Conservation (phyloP, 2,888 invertebrate species). For the Danaus chrysippus region DNA sequence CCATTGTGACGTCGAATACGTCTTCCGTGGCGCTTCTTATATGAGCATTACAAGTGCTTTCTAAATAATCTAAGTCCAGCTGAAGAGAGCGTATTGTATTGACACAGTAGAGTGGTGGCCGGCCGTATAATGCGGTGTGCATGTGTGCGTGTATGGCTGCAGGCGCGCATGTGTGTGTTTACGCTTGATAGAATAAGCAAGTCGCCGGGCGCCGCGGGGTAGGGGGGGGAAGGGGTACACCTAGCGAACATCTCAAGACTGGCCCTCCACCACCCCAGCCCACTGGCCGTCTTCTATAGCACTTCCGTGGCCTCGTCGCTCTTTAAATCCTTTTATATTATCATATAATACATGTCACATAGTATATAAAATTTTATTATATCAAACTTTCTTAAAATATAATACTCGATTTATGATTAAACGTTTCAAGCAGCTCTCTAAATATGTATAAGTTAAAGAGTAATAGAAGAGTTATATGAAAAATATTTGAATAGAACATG, state of each 20-base stretch:
- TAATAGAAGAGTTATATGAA: background rate
- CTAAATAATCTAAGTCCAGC: slow-evolving; percentile 81
- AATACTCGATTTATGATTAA: too few relatives aligned
- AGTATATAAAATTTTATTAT: too few relatives aligned
- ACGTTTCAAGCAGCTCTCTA: too few relatives aligned
- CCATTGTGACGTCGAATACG: slow-evolving; percentile 76
- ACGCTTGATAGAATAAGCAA: slow-evolving; percentile 80
- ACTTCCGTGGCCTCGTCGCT: slow-evolving; percentile 71
- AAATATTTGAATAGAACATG: background rate
- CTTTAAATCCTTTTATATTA: slow-evolving; percentile 70
- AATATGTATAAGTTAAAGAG: background rate
- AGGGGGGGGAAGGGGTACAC: slow-evolving; percentile 43
- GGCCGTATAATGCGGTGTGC: slow-evolving; percentile 71
- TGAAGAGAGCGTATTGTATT: slow-evolving; percentile 80
- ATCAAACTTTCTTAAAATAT: too few relatives aligned
- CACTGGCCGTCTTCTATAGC: slow-evolving; percentile 75
- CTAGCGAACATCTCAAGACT: slow-evolving; percentile 75
- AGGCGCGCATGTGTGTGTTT: slow-evolving; percentile 60
- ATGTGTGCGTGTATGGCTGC: slow-evolving; percentile 58
- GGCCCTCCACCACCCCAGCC: slow-evolving; percentile 71
- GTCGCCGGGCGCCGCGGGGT: slow-evolving; percentile 68
- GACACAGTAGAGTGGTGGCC: slow-evolving; percentile 79
- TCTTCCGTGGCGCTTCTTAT: slow-evolving; percentile 77
- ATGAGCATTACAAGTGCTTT: slow-evolving; percentile 81
- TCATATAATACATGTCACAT: slow-evolving; percentile 48